Percentiles rank a stretch among this genome's conserved stretches.
phyloP scores from a whole-genome alignment of 2,113 vertebrate species.

The Anarhynchus alexandrinus region DNA sequence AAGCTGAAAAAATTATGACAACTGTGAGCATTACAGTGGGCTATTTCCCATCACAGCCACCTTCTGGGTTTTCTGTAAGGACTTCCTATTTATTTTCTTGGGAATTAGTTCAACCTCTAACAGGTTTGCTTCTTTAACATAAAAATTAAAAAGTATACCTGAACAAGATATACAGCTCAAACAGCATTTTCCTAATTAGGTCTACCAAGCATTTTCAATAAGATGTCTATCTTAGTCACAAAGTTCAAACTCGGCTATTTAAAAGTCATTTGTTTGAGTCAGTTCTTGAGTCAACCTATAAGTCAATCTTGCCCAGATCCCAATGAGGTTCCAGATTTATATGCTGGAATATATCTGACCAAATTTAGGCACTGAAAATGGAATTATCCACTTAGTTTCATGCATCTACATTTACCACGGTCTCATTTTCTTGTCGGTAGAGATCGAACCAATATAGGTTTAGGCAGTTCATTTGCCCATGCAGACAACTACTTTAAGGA shows the following conservation, averaged over 20 bases:
- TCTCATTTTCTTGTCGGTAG: not conserved
- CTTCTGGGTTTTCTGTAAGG: not conserved
- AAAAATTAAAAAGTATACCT: not conserved
- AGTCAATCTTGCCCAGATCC: not conserved
- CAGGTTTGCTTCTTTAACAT: not conserved
- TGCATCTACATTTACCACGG: not conserved
- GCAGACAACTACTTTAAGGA: not conserved
- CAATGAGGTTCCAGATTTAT: not conserved
- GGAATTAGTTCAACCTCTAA: not conserved
- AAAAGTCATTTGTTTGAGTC: not conserved
- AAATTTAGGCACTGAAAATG: not conserved
- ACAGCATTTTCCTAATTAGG: not conserved
- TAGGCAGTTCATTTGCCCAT: not conserved
- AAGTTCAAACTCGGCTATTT: not conserved
- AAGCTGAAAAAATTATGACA: not conserved
- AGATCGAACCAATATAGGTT: not conserved
- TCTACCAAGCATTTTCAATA: not conserved
- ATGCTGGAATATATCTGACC: not conserved
- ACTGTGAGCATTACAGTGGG: not conserved
- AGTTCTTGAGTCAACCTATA: not conserved
- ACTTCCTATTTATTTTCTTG: not conserved
- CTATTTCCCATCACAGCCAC: not conserved
- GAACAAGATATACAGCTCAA: not conserved
- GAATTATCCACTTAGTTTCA: not conserved
- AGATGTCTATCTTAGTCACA: not conserved